Evolutionary conservation across 2,888 invertebrate species (phyloP).

Genomic region (Latheticus oryzae): DNA sequence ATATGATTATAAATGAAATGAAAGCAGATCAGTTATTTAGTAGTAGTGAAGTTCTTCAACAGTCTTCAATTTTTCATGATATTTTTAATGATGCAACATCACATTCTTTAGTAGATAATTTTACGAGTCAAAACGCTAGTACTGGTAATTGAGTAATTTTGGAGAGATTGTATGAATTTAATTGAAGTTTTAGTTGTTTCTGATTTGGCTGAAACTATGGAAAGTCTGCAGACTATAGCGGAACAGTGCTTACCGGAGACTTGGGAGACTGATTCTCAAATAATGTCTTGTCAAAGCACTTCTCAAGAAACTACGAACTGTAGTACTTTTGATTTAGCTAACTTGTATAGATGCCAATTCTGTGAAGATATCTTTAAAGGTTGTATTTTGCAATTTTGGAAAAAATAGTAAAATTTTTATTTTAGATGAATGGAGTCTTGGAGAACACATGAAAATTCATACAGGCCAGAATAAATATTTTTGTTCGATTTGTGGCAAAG

Average conservation of each 20-base stretch:
- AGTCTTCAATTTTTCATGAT: conserved; percentile 62
- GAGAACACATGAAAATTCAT: conserved; percentile 62
- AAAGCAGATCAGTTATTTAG: conserved; percentile 58
- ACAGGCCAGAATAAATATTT: conserved; percentile 60
- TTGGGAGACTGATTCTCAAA: conserved; percentile 61
- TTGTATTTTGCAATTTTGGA: conserved; percentile 4
- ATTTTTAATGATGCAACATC: conserved; percentile 61
- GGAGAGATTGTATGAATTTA: background rate
- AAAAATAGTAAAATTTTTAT: too few species aligned
- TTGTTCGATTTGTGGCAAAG: conserved; percentile 59
- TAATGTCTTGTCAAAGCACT: conserved; percentile 54
- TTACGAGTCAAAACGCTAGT: conserved; percentile 57
- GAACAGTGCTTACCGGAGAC: conserved; percentile 64
- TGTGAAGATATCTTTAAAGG: conserved; percentile 62
- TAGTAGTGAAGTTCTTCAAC: conserved; percentile 60
- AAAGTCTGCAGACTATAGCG: conserved; percentile 63
- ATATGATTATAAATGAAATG: conserved; percentile 53
- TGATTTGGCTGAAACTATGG: conserved; percentile 64
- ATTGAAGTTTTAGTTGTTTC: conserved; percentile 49
- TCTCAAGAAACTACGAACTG: conserved; percentile 52
- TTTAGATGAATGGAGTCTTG: conserved; percentile 62
- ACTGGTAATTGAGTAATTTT: conserved; percentile 55
- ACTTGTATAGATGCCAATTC: conserved; percentile 62
- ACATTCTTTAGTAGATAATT: conserved; percentile 61
- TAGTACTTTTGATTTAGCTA: conserved; percentile 57